Evolutionary conservation across 2,797 vertebrate genomes (phyloP), one percentile per base, ranked within the genome.

Genomic region (Mionectes olivaceus): DNA sequence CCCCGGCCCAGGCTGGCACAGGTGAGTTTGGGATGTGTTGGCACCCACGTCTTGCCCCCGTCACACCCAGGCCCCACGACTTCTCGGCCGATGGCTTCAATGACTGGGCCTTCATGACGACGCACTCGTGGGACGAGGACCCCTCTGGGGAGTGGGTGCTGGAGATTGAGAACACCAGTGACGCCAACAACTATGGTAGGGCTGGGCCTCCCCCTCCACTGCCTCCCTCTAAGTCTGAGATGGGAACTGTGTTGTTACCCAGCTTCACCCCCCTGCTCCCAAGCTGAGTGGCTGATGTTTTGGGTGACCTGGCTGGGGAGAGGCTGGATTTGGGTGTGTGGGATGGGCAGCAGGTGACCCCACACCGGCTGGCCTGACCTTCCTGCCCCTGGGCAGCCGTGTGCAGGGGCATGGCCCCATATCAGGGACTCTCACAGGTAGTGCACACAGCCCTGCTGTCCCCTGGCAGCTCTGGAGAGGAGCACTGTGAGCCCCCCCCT

Each of bases 61-160:
- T 23, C 5, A 15, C 5, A 15, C 71, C 37, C 96, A 99, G 99
- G 96, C 99, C 99, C 32, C 99, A 99, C 0, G 99, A 99, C 98
- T 99, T 98, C 94, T 99, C 99, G 0, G 98, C 99, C 0, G 99
- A 99, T 23, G 99, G 99, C 52, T 99, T 99, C 96, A 99, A 98
- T 3, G 99, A 99, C 96, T 99, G 99, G 99, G 99, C 99, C 39
- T 99, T 99, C 93, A 99, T 99, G 99, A 99, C 98, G 0, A 99
- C 99, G 0, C 99, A 99, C 94, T 99, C 99, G 0, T 99, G 99
- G 99, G 99, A 99, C 0, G 99, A 99, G 96, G 98, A 99, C 76
- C 99, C 99, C 12, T 97, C 98, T 0, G 99, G 99, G 70, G 99
- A 99, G 59, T 99, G 99, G 99, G 98, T 98, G 70, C 97, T 99